Evolutionary conservation across 2,113 vertebrate species (phyloP).

Genomic region (Suncus etruscus): DNA sequence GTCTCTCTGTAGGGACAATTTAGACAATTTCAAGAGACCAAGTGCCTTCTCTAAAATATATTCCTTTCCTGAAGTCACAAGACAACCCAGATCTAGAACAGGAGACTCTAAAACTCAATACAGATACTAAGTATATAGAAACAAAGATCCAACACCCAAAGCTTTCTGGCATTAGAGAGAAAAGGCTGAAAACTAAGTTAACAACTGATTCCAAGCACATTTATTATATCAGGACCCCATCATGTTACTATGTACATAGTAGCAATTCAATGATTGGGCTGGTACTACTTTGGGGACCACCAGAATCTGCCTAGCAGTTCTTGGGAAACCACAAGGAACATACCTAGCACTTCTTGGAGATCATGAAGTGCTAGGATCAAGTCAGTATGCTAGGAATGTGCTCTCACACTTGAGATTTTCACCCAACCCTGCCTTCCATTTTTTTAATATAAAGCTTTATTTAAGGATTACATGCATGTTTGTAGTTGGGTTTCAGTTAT

Average conservation of each 20-base stretch:
- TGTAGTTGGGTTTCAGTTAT: no score
- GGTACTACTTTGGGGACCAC: no score
- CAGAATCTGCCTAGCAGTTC: no score
- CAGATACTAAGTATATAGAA: neutral
- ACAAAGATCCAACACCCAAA: neutral
- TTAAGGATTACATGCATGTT: no score
- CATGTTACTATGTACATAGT: neutral
- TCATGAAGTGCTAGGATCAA: no score
- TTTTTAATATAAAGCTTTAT: no score
- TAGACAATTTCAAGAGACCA: no score
- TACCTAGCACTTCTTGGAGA: no score
- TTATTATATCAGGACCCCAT: neutral
- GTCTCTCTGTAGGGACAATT: neutral
- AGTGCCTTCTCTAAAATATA: neutral
- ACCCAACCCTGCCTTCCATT: neutral
- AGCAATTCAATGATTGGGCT: no score
- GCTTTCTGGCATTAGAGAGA: conserved; percentile 23
- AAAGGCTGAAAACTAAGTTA: neutral
- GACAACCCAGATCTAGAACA: neutral
- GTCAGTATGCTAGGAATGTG: no score
- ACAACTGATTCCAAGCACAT: neutral
- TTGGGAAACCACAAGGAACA: no score
- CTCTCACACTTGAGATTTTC: neutral
- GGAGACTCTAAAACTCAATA: conserved; percentile 9
- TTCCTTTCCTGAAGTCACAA: neutral